Evolutionary conservation across 2,888 invertebrate species (phyloP).

Genomic region (Sericinus montela): DNA sequence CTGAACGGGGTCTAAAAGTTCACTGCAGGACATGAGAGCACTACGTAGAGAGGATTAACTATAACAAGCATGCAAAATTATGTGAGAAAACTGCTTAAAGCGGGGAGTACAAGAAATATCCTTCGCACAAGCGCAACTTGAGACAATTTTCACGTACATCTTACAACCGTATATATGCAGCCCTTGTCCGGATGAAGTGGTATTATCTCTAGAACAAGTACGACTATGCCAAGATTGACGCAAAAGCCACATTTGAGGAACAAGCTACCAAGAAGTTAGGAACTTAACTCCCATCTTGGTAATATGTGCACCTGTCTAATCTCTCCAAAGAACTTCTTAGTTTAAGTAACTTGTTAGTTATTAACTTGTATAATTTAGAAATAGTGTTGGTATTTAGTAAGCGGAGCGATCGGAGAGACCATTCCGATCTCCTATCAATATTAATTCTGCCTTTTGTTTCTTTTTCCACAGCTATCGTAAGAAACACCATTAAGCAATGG

Average conservation of each 20-base stretch:
- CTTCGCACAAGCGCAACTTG: not conserved
- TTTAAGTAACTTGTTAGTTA: no score
- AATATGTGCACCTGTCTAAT: constrained; percentile 16
- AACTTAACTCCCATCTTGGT: constrained; percentile 15
- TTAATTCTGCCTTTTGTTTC: no score
- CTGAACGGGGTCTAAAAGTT: no score
- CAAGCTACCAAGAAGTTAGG: constrained; percentile 23
- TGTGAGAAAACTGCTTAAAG: not conserved
- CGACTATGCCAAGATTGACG: constrained; percentile 25
- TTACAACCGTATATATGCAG: constrained; percentile 9
- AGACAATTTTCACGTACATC: constrained; percentile 18
- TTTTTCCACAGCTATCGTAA: no score
- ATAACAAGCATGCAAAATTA: no score
- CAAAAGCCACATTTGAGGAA: constrained; percentile 32
- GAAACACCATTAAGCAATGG: no score
- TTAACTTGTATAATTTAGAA: no score
- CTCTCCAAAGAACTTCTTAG: constrained; percentile 1
- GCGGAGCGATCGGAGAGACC: no score
- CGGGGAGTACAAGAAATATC: not conserved
- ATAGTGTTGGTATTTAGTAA: no score
- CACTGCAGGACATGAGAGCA: no score
- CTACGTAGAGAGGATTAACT: no score
- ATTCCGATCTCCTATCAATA: no score
- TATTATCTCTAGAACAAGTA: constrained; percentile 17
- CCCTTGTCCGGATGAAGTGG: constrained; percentile 11